Evolutionary conservation across 2,113 vertebrate genomes (phyloP), one percentile per base, ranked within the genome.

Genomic region (Catharus minimus): DNA sequence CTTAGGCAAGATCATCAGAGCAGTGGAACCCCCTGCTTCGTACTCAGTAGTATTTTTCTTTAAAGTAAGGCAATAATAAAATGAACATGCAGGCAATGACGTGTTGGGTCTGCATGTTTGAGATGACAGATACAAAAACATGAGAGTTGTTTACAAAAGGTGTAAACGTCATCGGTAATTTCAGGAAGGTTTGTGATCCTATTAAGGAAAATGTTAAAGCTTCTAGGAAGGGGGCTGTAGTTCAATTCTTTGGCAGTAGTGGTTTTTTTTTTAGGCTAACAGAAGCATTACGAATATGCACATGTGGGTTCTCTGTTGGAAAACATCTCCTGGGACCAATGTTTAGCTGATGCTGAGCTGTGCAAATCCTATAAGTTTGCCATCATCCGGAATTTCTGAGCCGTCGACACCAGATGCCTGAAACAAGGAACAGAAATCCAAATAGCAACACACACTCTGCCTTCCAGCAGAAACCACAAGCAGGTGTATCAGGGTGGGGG

Each of bases 291-390:
- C 97, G 57, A 97, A 97, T 96, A 97, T 95, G 96, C 97, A 96
- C 92, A 97, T 96, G 98, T 97, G 96, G 97, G 74, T 90, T 95
- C 96, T 96, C 75, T 13, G 90, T 94, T 74, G 92, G 96, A 93
- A 96, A 95, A 77, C 92, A 66, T 97, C 96, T 88, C 89, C 94
- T 95, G 79, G 95, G 97, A 96, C 95, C 95, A 95, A 91, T 86
- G 93, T 97, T 98, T 98, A 99, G 97, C 98, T 99, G 97, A 99
- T 99, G 98, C 98, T 99, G 97, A 99, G 99, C 97, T 99, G 99
- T 96, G 99, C 99, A 96, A 99, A 99, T 97, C 99, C 99, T 97
- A 99, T 98, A 84, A 99, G 98, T 97, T 99, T 99, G 96, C 98
- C 93, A 82, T 99, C 99, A 49, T 99, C 99, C 1, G 99, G 99